Base-by-base conservation (phyloP, 2,888 invertebrate species). In the Xanthia icteritia region DNA sequence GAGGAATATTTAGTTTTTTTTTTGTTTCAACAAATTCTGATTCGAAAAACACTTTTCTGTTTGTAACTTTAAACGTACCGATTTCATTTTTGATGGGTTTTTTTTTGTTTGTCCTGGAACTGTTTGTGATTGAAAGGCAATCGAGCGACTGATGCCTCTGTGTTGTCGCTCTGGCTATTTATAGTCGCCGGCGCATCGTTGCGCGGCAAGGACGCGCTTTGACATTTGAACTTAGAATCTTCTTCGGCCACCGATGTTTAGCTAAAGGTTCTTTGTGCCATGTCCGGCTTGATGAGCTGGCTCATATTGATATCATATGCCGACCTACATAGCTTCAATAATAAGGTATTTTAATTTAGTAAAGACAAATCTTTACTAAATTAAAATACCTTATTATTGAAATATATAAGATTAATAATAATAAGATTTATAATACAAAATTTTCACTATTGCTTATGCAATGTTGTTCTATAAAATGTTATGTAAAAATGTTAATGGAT, bases 191-290 rank as follows among this genome's bases (percentile, higher is more conserved):
- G 90, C 89, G 88, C 89, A 82, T 88, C 89, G 86, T 87, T 81
- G 84, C 86, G 74, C 73, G 84, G 92, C 96, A 94, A 95, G 96
- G 96, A 95, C 96, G 92, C 90, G 85, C 88, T 88, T 92, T 94
- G 96, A 95, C 96, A 96, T 96, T 96, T 96, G 95, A 95, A 96
- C 95, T 95, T 93, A 94, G 93, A 92, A 63, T 77, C 88, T 90
- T 94, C 94, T 93, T 92, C 92, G 91, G 88, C 87, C 91, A 90
- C 86, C 77, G 74, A 75, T 77, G 81, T 60, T 83, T 48, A 81
- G 89, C 51, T 89, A 91, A 92, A 92, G 92, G 92, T 92, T 92
- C 90, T 88, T 83, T 81, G 80, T 83, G 82, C 86, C 76, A 88
- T 92, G 94, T 94, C 95, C 94, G 94, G 94, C 80, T 84, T 83